A percentile compares a stretch with the other conserved stretches of the same genome.
These are phyloP conservation scores for Nycticorax nycticorax DNA, from an alignment of 2,113 vertebrate genomes.

Conservation along the genomic window DNA sequence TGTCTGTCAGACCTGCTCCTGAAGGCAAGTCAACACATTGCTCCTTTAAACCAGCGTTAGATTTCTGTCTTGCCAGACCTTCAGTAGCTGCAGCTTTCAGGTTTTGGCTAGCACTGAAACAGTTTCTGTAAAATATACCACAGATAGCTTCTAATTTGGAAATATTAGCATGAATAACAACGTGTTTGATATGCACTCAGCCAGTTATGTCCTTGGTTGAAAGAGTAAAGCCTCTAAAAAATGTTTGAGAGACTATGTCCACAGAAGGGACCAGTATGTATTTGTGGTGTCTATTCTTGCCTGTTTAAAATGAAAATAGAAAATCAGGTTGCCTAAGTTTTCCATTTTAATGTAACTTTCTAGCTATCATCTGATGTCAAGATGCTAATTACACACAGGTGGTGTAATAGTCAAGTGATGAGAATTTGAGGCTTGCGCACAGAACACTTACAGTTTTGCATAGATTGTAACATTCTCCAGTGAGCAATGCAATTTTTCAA, in stretches of 20 bases:
- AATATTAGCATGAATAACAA: not conserved
- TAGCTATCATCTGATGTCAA: not conserved
- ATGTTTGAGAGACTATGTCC: not conserved
- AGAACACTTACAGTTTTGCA: not conserved
- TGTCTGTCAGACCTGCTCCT: not conserved
- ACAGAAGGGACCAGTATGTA: not conserved
- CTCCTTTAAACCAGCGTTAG: not conserved
- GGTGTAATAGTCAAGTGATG: not conserved
- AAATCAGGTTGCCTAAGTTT: not conserved
- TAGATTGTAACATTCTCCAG: not conserved
- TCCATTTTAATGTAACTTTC: not conserved
- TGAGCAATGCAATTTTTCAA: not conserved
- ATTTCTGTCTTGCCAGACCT: not conserved
- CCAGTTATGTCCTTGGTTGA: not conserved
- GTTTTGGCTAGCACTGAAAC: not conserved
- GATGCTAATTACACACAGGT: not conserved
- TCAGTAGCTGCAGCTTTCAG: not conserved
- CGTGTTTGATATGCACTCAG: not conserved
- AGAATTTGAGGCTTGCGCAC: not conserved
- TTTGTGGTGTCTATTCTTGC: not conserved
- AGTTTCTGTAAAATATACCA: not conserved
- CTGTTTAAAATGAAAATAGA: not conserved
- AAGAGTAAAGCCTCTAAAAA: not conserved
- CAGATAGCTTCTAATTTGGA: not conserved
- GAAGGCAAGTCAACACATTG: not conserved